Conservation (phyloP, 2,888 invertebrate genomes). For the Lasioglossum leucozonium region DNA sequence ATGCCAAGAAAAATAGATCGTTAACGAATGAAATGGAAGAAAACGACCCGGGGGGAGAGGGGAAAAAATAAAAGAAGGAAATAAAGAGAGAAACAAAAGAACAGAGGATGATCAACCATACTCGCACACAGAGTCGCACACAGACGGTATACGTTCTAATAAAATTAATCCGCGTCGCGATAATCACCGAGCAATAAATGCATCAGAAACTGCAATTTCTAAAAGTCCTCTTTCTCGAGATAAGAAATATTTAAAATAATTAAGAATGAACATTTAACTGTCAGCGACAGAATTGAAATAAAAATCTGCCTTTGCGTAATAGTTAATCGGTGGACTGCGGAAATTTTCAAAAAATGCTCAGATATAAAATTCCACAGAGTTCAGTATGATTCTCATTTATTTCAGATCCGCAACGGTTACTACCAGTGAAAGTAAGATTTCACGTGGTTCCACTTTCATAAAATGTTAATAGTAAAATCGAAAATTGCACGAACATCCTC, state of each 20-base stretch:
- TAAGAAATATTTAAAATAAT: background rate
- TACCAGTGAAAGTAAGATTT: too few relatives aligned
- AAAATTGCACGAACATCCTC: too few relatives aligned
- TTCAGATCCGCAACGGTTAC: too few relatives aligned
- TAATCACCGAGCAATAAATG: background rate
- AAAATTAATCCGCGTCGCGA: slow-evolving; percentile 6
- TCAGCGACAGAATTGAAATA: too few relatives aligned
- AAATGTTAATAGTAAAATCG: too few relatives aligned
- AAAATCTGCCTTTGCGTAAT: too few relatives aligned
- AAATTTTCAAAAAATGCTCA: too few relatives aligned
- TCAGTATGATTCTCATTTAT: too few relatives aligned
- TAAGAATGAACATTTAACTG: too few relatives aligned
- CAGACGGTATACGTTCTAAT: background rate
- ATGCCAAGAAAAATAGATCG: slow-evolving; percentile 70
- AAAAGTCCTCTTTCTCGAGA: background rate
- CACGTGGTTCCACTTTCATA: too few relatives aligned
- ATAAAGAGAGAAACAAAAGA: background rate
- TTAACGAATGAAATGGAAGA: slow-evolving; percentile 62
- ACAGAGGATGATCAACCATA: background rate
- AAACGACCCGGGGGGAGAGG: background rate
- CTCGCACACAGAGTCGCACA: background rate
- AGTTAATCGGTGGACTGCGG: too few relatives aligned
- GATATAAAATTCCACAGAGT: too few relatives aligned
- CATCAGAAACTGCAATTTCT: background rate
- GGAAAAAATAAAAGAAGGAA: background rate